These are phyloP conservation scores for Xylocampa areola DNA, from an alignment of 2,888 invertebrate genomes.

Conservation along the genomic window DNA sequence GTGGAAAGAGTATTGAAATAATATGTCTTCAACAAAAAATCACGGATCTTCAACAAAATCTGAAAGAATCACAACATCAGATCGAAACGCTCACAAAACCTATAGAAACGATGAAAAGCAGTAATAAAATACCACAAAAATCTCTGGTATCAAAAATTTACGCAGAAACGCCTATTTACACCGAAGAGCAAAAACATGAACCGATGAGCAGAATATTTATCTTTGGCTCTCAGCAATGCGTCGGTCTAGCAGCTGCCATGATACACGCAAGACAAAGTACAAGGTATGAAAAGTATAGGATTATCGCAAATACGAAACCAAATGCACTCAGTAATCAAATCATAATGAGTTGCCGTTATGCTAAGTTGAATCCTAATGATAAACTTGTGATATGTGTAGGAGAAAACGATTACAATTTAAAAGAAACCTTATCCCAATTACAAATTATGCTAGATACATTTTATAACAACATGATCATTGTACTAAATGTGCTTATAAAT, in stretches of 20 bases:
- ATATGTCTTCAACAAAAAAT: no score
- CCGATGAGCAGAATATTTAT: slow-evolving; percentile 1
- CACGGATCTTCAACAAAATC: no score
- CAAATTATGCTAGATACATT: no score
- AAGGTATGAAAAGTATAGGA: neutral
- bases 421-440: neutral
- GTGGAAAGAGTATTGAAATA: no score
- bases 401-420: slow-evolving; percentile 9
- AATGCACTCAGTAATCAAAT: slow-evolving; percentile 9
- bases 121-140: neutral
- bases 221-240: slow-evolving; percentile 9
- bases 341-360: neutral
- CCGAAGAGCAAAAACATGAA: neutral
- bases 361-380: slow-evolving; percentile 1
- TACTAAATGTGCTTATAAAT: no score
- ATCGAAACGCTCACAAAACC: neutral
- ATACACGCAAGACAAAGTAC: neutral
- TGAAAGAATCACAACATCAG: slow-evolving; percentile 1
- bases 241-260: slow-evolving; percentile 2
- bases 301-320: slow-evolving; percentile 1
- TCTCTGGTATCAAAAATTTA: neutral
- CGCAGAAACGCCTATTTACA: neutral
- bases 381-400: slow-evolving; percentile 9
- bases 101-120: neutral
- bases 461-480: no score